Base-by-base conservation (phyloP, 2,888 invertebrate species). In the Hipparchia semele region DNA sequence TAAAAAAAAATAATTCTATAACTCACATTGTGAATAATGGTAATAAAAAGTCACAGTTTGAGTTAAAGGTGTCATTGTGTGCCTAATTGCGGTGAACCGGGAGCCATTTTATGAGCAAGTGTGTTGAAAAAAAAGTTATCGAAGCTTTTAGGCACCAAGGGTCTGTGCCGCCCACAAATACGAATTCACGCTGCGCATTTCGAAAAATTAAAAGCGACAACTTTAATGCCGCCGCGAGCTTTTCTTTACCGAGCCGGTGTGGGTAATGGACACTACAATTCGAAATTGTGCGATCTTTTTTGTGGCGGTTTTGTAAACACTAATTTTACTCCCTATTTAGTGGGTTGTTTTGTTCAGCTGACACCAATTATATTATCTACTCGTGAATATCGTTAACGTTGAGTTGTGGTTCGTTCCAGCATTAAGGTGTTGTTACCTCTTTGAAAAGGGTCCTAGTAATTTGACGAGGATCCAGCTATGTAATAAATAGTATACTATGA, bases 201-300 rank as follows among this genome's bases (percentile, higher is more conserved):
- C 84, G 87, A 89, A 89, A 91, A 91, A 90, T 90, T 90, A 90
- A 91, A 91, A 90, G 89, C 90, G 87, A 89, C 90, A 87, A 89
- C 91, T 90, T 88, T 53, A 90, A 86, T 90, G 88, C 33, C 23
- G 13, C 58, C 23, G 58, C 58, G 13, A 58, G 58, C 8, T 13
- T 58, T 58, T 58, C 58, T 58, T 90, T 89, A 87, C 85, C 82
- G 86, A 89, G 88, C 88, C 86, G 84, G 82, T 82, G 83, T 85
- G 84, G 85, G 89, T 88, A 90, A 81, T 59, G 58, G 68, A 61
- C 76, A 69, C 87, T 84, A 85, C 84, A 87, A 87, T 91, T 92
- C 87, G 80, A 87, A 85, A 90, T 88, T 91, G 90, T 86, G 92
- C 92, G 90, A 91, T 60, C 53, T 60, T 60, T 67, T 68, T 68